Evolutionary conservation across 2,113 vertebrate species (phyloP).

Genomic region (Alexandromys fortis): DNA sequence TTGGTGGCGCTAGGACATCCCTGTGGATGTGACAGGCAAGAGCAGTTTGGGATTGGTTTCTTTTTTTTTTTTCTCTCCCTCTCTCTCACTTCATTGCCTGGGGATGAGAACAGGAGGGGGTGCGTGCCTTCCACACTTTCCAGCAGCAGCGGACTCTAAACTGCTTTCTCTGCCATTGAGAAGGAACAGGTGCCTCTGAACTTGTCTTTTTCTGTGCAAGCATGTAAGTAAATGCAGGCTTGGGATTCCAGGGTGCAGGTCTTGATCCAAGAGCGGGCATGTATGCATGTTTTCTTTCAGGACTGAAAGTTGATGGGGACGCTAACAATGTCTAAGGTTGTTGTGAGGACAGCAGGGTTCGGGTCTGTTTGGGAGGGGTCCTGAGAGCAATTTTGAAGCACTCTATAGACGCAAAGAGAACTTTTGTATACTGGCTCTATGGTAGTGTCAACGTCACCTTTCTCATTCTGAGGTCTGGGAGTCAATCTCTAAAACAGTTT

Average conservation of each 20-base stretch:
- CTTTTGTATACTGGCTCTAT: not conserved
- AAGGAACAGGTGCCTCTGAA: constrained; percentile 76
- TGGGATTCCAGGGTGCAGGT: constrained; percentile 49
- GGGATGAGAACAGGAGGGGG: constrained; percentile 56
- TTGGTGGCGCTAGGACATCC: constrained; percentile 80
- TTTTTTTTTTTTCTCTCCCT: not conserved
- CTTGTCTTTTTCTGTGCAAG: constrained; percentile 37
- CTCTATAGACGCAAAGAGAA: constrained; percentile 6
- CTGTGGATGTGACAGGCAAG: constrained; percentile 76
- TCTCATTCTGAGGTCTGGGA: not conserved
- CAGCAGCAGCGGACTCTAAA: constrained; percentile 56
- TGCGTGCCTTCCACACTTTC: constrained; percentile 63
- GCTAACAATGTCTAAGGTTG: constrained; percentile 3
- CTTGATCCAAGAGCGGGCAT: not conserved
- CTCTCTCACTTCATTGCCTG: constrained; percentile 55
- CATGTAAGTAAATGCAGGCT: constrained; percentile 84
- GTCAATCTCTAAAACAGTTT: not conserved
- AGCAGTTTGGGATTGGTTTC: constrained; percentile 75
- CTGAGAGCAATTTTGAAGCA: not conserved
- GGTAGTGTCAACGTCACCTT: not conserved
- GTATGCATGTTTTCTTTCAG: constrained; percentile 44
- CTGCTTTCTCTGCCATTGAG: constrained; percentile 39
- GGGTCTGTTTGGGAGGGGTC: constrained; percentile 19
- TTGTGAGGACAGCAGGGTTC: not conserved
- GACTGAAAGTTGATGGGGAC: constrained; percentile 46